Evolutionary conservation across 64 coral and sea anemone species (phyloP).

Genomic region (Acropora yongei): DNA sequence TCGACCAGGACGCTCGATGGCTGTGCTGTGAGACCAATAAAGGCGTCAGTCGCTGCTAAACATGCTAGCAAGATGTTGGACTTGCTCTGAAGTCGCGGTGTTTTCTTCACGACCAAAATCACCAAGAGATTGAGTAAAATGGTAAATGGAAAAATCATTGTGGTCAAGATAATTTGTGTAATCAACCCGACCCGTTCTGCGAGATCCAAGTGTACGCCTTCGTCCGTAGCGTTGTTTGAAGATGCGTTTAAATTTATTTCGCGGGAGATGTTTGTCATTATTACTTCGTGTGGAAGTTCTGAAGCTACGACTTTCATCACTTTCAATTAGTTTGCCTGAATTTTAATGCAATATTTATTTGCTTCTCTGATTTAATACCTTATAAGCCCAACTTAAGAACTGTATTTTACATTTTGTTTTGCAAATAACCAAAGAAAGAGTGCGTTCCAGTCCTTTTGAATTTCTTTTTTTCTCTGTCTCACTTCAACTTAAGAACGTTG

Average conservation of each 20-base stretch:
- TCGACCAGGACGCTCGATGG: not conserved
- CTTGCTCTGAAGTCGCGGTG: not conserved
- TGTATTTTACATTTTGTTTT: too few relatives aligned
- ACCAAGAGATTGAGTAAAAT: not conserved
- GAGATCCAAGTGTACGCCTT: not conserved
- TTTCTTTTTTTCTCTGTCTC: too few relatives aligned
- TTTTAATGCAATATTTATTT: too few relatives aligned
- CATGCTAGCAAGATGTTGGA: not conserved
- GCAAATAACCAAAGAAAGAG: too few relatives aligned
- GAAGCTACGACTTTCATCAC: too few relatives aligned
- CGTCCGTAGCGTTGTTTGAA: not conserved
- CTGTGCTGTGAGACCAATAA: not conserved
- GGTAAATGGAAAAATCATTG: not conserved
- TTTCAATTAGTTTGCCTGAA: too few relatives aligned
- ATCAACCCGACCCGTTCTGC: not conserved
- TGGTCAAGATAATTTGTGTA: not conserved
- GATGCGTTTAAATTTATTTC: not conserved
- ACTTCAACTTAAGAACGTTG: too few relatives aligned
- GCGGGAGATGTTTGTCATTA: too few relatives aligned
- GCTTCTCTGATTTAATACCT: too few relatives aligned
- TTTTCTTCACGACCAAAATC: not conserved
- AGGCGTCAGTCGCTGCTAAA: not conserved
- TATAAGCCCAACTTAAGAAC: too few relatives aligned
- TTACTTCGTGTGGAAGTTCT: too few relatives aligned
- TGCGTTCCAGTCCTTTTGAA: too few relatives aligned